Evolutionary conservation across 2,797 vertebrate genomes (phyloP), one percentile per base, ranked within the genome.

Genomic region (Vultur gryphus): DNA sequence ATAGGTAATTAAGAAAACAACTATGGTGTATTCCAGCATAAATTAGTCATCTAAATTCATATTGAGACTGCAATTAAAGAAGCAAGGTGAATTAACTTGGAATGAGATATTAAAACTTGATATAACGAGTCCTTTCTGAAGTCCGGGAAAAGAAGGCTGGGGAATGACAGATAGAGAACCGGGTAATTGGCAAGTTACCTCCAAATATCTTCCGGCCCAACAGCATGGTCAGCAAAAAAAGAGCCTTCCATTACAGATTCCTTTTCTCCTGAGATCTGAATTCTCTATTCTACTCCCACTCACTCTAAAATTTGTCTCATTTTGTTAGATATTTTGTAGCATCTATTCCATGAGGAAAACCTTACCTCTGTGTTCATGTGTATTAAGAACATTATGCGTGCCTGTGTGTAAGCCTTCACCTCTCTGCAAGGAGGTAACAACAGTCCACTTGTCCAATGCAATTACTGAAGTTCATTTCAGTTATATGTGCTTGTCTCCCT

Each of bases 21-120:
- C 26, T 67, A 20, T n/a, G 25, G 25, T 69, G n/a, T 71, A 62
- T 86, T 75, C 65, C 33, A 75, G 46, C 64, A 65, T 87, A 92
- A 89, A 84, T 91, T 83, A 88, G 58, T 78, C 21, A 59, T 92
- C 84, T 89, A 92, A 89, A 85, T 93, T 97, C 72, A 62, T 59
- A 87, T 64, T 43, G 80, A 89, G 87, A 93, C 85, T 94, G 86
- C 57, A 95, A 73, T 95, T 90, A 94, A 97, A 95, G 81, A 90
- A 95, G 66, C 54, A 92, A 95, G 52, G 59, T 95, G 61, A 92
- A 92, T 95, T 96, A 93, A 94, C 41, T 93, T 86, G 82, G 90
- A 46, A 54, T 46, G 52, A 67, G 61, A 20, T 77, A 58, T 51
- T 93, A 95, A 93, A 96, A 90, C 37, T 33, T 77, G n/a, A 76